phyloP scores from a whole-genome alignment of 64 coral and sea anemone genomes.

The Platygyra sinensis region DNA sequence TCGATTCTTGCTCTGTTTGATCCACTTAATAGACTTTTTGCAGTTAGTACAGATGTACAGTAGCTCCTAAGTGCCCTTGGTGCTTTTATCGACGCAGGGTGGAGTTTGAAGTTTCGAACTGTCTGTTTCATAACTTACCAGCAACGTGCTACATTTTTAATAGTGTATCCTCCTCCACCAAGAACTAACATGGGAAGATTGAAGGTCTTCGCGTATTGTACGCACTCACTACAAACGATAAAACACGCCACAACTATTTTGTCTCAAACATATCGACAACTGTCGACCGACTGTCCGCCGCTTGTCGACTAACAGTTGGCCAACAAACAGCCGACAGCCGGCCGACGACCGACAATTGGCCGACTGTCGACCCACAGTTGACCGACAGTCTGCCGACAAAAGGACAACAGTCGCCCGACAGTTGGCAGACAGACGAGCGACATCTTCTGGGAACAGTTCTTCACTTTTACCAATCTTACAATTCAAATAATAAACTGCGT shows the following conservation, averaged over 20 bases:
- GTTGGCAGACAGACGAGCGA: too few species aligned
- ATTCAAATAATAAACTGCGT: not conserved
- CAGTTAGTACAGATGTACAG: too few species aligned
- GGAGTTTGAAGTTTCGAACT: not conserved
- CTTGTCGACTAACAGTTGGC: too few species aligned
- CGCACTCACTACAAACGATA: conserved; percentile 78
- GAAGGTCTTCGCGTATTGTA: conserved; percentile 86
- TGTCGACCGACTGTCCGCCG: too few species aligned
- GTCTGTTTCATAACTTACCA: conserved; percentile 48
- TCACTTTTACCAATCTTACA: not conserved
- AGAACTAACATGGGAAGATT: conserved; percentile 93
- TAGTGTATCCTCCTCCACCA: conserved; percentile 97
- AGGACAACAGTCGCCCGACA: too few species aligned
- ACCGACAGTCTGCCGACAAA: too few species aligned
- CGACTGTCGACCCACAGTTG: too few species aligned
- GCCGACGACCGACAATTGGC: too few species aligned
- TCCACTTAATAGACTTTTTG: too few species aligned
- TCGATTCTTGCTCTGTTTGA: too few species aligned
- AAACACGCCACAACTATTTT: not conserved
- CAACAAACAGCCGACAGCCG: too few species aligned
- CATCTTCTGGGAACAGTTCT: too few species aligned
- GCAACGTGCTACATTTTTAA: conserved; percentile 95
- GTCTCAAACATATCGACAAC: not conserved
- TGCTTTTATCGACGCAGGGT: not conserved
- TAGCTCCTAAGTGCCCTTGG: not conserved